Evolutionary conservation across 2,797 vertebrate genomes (phyloP), one percentile per base, ranked within the genome.

Genomic region (Gadopsis marmoratus): DNA sequence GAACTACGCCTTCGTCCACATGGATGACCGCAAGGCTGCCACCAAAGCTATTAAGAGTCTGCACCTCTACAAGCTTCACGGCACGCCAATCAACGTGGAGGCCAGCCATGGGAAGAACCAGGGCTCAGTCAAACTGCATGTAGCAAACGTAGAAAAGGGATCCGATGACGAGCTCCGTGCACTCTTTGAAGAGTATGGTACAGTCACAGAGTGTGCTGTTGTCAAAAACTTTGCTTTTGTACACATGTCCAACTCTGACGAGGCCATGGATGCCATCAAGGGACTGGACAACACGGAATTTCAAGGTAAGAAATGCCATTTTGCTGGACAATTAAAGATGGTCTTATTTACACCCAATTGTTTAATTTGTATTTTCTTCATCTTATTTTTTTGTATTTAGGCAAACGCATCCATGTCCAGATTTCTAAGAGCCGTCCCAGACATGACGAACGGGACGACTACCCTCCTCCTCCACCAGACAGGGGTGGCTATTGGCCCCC

Each of bases 391-490:
- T 31, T 62, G 12, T 41, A 37, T 83, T 48, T 37, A 98, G 97
- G 96, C 53, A 98, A 98, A 94, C 91, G 96, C 91, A 98, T 98
- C 95, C 97, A 98, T 84, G 97, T 98, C 87, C 97, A 98, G 91
- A 94, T 99, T 85, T 98, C 97, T 62, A 98, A 97, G 87, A 99
- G 97, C 85, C 96, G 97, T 7, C 97, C 97, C 73, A 93, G 96
- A 89, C 96, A 97, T 12, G 95, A 95, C 0, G 97, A 97, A 39
- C 94, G 95, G 79, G 96, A 97, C 14, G 96, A 90, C 48, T 95
- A 95, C 71, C 90, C 90, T 0, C 93, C 92, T 59, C 94, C 92
- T 50, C 93, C 93, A 1, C 94, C 92, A 47, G 94, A 96, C 41
- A 79, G 92, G 70, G 94, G 91, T 19, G 92, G 94, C 59, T 96